Evolutionary conservation across 1,140 invertebrate species (phyloP).

Genomic region (Liolophura sinensis): DNA sequence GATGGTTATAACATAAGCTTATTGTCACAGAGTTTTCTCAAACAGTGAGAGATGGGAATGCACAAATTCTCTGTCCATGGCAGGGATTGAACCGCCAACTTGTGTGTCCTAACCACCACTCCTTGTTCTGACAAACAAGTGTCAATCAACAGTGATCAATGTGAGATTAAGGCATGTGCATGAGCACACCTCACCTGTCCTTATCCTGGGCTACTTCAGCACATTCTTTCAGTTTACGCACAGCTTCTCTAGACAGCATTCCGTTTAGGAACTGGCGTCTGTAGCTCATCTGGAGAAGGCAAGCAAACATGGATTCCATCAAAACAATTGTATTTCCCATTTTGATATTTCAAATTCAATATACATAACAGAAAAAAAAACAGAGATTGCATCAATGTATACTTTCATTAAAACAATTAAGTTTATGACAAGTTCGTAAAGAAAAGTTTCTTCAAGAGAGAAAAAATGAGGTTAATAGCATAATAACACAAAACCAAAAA

Average conservation of each 20-base stretch:
- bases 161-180: no score
- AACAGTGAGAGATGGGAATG: no score
- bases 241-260: conserved; percentile 49
- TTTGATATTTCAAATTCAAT: conserved; percentile 1
- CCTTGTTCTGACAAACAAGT: no score
- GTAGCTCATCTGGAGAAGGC: conserved; percentile 46
- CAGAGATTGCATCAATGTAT: background rate
- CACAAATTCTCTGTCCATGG: no score
- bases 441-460: no score
- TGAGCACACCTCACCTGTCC: background rate
- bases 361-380: background rate
- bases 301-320: background rate
- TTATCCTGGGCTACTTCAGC: conserved; percentile 47
- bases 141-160: background rate
- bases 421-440: background rate
- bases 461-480: no score
- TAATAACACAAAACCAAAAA: no score
- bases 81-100: no score
- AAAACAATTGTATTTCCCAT: background rate
- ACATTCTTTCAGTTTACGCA: conserved; percentile 43
- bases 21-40: no score
- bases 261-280: conserved; percentile 58
- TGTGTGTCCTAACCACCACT: no score
- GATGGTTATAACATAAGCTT: no score
- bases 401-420: background rate